Evolutionary conservation across 2,113 vertebrate genomes (phyloP).

Genomic region (Phoxinus phoxinus): DNA sequence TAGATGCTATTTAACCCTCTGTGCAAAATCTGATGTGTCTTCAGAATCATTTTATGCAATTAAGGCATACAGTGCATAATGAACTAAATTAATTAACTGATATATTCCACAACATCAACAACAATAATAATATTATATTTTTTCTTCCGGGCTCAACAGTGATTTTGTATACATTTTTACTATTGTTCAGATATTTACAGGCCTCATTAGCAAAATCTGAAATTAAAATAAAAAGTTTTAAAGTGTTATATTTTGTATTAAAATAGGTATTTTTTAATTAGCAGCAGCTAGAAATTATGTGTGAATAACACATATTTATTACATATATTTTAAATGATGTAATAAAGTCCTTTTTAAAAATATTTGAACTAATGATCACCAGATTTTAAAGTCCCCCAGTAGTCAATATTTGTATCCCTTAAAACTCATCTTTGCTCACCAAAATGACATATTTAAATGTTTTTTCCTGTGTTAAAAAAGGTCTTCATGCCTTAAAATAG

Average conservation of each 20-base stretch:
- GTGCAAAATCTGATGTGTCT: not conserved
- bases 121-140: not conserved
- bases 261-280: not conserved
- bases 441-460: too few relatives aligned
- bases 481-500: too few relatives aligned
- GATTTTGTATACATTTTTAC: not conserved
- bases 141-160: not conserved
- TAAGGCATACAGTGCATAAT: not conserved
- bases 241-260: not conserved
- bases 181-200: not conserved
- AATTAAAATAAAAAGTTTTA: not conserved
- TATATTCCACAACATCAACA: not conserved
- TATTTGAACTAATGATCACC: not conserved
- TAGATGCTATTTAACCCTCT: conserved; percentile 21
- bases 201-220: not conserved
- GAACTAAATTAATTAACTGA: not conserved
- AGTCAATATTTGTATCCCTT: too few relatives aligned
- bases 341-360: too few relatives aligned
- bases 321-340: not conserved
- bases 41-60: not conserved
- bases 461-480: too few relatives aligned
- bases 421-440: too few relatives aligned
- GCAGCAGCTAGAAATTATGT: not conserved
- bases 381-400: not conserved
- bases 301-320: not conserved